Conservation (phyloP, 2,113 vertebrate genomes). For the Aix galericulata region DNA sequence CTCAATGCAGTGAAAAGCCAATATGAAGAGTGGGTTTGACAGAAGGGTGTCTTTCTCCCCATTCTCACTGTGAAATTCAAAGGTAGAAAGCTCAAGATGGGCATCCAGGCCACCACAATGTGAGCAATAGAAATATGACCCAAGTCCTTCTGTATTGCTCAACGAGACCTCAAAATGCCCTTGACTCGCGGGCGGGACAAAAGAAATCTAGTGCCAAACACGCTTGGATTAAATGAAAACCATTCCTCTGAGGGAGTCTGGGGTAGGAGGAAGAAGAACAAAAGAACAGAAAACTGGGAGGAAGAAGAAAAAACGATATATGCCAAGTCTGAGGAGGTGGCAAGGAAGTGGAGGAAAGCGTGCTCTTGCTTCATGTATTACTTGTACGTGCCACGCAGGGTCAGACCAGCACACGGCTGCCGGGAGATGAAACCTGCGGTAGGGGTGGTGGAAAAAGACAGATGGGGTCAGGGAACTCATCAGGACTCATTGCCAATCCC, state of each 20-base stretch:
- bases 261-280: background rate
- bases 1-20: background rate
- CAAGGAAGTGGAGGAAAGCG: fast-evolving
- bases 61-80: background rate
- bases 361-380: background rate
- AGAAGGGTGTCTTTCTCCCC: background rate
- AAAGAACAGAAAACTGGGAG: background rate
- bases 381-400: background rate
- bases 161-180: background rate
- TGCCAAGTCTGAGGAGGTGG: background rate
- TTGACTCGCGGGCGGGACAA: background rate
- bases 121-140: background rate
- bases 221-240: background rate
- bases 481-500: background rate
- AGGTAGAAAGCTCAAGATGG: background rate
- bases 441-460: background rate
- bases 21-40: background rate
- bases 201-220: constrained; percentile 31
- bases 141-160: background rate
- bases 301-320: background rate
- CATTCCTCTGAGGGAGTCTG: background rate
- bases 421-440: background rate
- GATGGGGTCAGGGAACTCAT: background rate
- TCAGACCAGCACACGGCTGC: background rate
- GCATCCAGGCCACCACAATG: background rate